Evolutionary conservation across 2,113 vertebrate species (phyloP).

Genomic region (Carassius auratus): DNA sequence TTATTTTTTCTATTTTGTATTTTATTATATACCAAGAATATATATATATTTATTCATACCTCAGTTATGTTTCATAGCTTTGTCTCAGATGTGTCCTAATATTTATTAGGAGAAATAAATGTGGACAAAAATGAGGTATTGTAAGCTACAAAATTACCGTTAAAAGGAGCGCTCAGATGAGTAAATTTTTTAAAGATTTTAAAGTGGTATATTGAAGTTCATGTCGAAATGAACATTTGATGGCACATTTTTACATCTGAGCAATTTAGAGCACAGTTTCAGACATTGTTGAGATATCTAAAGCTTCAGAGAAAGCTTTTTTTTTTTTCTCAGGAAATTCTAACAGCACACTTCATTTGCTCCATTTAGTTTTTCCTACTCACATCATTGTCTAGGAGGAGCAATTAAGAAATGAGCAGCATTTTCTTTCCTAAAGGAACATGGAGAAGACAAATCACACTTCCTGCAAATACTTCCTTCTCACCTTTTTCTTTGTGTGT

Average conservation of each 20-base stretch:
- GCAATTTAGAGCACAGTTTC: neutral
- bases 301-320: too few relatives aligned
- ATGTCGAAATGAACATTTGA: too few relatives aligned
- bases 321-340: neutral
- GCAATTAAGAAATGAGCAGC: neutral
- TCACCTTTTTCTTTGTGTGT: conserved; percentile 1
- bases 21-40: too few relatives aligned
- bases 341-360: neutral
- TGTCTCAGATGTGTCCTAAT: neutral
- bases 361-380: neutral
- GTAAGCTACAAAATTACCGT: too few relatives aligned
- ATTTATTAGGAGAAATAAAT: neutral
- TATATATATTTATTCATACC: neutral
- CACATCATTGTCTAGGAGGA: neutral
- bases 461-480: conserved; percentile 12
- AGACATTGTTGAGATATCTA: neutral
- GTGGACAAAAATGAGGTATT: neutral
- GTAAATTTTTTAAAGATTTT: too few relatives aligned
- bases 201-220: neutral
- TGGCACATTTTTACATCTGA: neutral
- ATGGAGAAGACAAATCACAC: neutral
- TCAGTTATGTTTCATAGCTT: neutral
- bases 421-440: conserved; percentile 13
- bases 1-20: too few relatives aligned
- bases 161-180: too few relatives aligned